Evolutionary conservation across 2,113 vertebrate genomes (phyloP).

Genomic region (Nesospiza acunhae): DNA sequence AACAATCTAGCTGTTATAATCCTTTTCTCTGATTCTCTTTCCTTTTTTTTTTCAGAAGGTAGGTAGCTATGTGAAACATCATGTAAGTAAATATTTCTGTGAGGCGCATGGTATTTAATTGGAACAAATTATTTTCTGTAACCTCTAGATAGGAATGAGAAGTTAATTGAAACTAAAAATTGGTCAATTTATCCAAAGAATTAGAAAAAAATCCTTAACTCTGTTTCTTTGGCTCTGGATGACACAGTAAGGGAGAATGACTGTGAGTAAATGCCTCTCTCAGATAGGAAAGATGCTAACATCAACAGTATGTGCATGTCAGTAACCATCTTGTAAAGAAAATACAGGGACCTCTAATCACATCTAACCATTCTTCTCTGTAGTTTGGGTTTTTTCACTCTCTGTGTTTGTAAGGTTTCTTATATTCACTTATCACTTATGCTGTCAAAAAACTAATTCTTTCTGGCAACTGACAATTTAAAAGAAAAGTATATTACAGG

Average conservation of each 20-base stretch:
- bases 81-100: not conserved
- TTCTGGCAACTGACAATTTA: not conserved
- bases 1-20: not conserved
- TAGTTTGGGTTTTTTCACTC: not conserved
- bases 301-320: not conserved
- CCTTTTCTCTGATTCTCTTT: not conserved
- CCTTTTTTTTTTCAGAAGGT: not conserved
- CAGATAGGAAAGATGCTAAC: not conserved
- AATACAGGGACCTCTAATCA: not conserved
- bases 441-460: not conserved
- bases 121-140: not conserved
- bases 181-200: not conserved
- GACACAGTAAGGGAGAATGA: not conserved
- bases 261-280: not conserved
- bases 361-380: not conserved
- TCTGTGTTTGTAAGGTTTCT: not conserved
- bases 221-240: not conserved
- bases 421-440: not conserved
- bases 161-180: not conserved
- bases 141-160: not conserved
- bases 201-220: not conserved
- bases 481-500: not conserved
- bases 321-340: not conserved
- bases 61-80: not conserved
- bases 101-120: not conserved